These are phyloP conservation scores for Ips typographus DNA, from an alignment of 1,140 invertebrate genomes.

Conservation along the genomic window DNA sequence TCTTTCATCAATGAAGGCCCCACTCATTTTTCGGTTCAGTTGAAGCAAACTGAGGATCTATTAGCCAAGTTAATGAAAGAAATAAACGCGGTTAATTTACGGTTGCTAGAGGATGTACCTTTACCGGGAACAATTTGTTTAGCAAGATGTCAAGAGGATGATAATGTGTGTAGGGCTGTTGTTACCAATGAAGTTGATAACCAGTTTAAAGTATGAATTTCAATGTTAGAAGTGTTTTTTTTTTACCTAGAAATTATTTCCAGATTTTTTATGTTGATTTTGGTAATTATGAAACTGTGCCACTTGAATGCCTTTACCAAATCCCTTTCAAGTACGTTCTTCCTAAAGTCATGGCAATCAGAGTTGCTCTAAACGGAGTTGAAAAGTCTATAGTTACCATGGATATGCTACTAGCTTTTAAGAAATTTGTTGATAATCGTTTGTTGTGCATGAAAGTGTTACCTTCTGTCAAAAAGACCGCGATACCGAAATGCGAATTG, in stretches of 20 bases:
- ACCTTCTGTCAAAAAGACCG: conserved; percentile 64
- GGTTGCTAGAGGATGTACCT: conserved; percentile 62
- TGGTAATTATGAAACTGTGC: conserved; percentile 70
- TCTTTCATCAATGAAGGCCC: conserved; percentile 77
- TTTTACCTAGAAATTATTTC: conserved; percentile 45
- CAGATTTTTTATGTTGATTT: conserved; percentile 78
- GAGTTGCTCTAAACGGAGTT: conserved; percentile 69
- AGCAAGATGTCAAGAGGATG: conserved; percentile 64
- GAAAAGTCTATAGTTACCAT: conserved; percentile 65
- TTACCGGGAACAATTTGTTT: conserved; percentile 71
- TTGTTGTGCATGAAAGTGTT: conserved; percentile 64
- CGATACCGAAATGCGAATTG: conserved; percentile 72
- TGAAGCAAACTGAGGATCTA: conserved; percentile 59
- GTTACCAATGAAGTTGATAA: conserved; percentile 65
- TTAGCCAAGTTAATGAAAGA: conserved; percentile 67
- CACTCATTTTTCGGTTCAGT: conserved; percentile 70
- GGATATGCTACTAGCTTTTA: conserved; percentile 70
- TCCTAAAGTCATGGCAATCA: conserved; percentile 69
- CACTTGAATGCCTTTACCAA: conserved; percentile 68
- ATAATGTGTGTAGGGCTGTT: conserved; percentile 69
- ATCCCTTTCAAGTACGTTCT: conserved; percentile 69
- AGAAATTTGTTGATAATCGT: conserved; percentile 62
- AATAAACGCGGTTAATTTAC: conserved; percentile 61
- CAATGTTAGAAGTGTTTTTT: background rate
- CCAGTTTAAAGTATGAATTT: conserved; percentile 48